These are phyloP conservation scores for Mesochorus sp. DNA, from an alignment of 2,888 invertebrate genomes.

Conservation along the genomic window DNA sequence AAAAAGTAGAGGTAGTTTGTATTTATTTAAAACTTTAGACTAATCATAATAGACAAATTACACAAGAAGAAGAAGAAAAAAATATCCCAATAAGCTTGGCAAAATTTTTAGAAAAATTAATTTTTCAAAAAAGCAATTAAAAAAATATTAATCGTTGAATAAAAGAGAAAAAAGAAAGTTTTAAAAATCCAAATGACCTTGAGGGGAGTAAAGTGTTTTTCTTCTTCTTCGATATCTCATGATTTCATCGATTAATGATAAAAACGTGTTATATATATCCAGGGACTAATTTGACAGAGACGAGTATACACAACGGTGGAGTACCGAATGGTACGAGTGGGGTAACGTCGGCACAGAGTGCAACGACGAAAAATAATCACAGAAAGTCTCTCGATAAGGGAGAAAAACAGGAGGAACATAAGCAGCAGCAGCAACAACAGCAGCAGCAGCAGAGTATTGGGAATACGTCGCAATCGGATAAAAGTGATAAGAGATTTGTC, in stretches of 20 bases:
- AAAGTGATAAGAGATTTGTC: slow-evolving; percentile 80
- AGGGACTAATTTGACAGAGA: slow-evolving; percentile 74
- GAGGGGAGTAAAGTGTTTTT: too few relatives aligned
- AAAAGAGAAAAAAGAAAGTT: too few relatives aligned
- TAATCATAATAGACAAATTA: not conserved
- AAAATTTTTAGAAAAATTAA: too few relatives aligned
- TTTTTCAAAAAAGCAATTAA: too few relatives aligned
- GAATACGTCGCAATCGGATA: slow-evolving; percentile 76
- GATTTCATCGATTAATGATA: too few relatives aligned
- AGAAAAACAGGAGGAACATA: slow-evolving; percentile 81
- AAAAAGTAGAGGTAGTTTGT: slow-evolving; percentile 82
- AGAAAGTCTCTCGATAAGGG: slow-evolving; percentile 84
- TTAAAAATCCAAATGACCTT: too few relatives aligned
- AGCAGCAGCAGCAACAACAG: slow-evolving; percentile 77
- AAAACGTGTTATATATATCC: not conserved
- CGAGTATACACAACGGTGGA: slow-evolving; percentile 78
- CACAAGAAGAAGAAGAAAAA: too few relatives aligned
- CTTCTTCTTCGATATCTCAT: too few relatives aligned
- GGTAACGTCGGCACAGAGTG: slow-evolving; percentile 75
- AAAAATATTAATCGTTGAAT: too few relatives aligned
- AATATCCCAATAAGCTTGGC: too few relatives aligned
- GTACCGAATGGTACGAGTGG: slow-evolving; percentile 77
- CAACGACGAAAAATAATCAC: slow-evolving; percentile 82
- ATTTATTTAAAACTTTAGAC: slow-evolving; percentile 70
- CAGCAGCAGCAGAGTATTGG: slow-evolving; percentile 77